Base-by-base conservation (phyloP, 2,113 vertebrate species). In the Chamaea fasciata region DNA sequence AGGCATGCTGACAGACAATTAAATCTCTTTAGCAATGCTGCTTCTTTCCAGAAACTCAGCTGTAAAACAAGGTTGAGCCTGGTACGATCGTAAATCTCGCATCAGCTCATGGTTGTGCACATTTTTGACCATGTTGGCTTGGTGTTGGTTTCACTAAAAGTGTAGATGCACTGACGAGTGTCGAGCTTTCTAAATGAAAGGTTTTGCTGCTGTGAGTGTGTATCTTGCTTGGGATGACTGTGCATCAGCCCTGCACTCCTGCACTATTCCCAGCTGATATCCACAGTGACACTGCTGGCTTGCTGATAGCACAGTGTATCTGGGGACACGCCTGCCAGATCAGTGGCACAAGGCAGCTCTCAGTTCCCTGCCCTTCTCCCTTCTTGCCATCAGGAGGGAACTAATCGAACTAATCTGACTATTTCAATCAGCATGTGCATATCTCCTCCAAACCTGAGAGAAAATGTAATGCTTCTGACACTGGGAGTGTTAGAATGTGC, bases 1-100 rank as follows among this genome's bases (percentile, higher is more conserved):
- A 98, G 98, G 97, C 97, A 96, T 86, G 88, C 96, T 98, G 98
- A 97, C 97, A 98, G 97, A 98, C 98, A 98, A 98, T 98, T 98
- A 98, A 97, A 98, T 95, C 96, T 97, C 97, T 98, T 98, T 97
- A 98, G 98, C 98, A 98, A 91, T 97, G 95, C 94, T 33, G 78
- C 81, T 94, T 97, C 97, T 97, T 97, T 94, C 91, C 89, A 96
- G 95, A 97, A 98, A 97, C 97, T 94, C 86, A 96, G 75, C 93
- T 96, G 80, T 97, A 97, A 97, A 97, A 95, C 95, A 94, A 95
- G 77, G 52, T 69, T 85, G 76, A 73, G 65, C 35, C 76, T 49
- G 17, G 42, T 68, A 37, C 4, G 55, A 49, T 64, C 44, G 12
- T 97, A 97, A 94, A 95, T 97, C 89, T 91, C 71, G 59, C 65